Conservation (phyloP, 2,797 vertebrate genomes). For the Adelosebastes latens region DNA sequence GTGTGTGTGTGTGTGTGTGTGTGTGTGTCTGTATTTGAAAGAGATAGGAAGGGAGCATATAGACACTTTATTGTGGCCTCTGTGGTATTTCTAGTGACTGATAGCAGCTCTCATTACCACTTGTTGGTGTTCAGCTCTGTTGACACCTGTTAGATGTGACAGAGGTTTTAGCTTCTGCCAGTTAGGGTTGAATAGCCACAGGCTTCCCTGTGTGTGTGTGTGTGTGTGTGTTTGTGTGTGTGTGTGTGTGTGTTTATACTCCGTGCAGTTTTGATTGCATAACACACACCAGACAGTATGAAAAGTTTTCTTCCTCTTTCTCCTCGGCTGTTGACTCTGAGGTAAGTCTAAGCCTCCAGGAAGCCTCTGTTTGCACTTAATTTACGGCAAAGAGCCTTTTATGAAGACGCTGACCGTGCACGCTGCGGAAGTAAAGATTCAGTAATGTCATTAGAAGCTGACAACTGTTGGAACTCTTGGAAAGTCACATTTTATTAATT, state of each 20-base stretch:
- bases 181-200: constrained; percentile 4
- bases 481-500: not conserved
- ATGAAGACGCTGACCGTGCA: not conserved
- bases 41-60: not conserved
- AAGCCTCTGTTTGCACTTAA: constrained; percentile 42
- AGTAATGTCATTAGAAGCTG: not conserved
- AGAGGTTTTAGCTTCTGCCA: constrained; percentile 5
- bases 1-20: not conserved
- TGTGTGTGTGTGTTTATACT: constrained; percentile 1
- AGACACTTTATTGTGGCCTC: not conserved
- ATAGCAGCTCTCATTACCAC: constrained; percentile 31
- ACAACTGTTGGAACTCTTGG: not conserved
- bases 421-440: not conserved
- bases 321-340: constrained; percentile 14
- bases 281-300: constrained; percentile 7
- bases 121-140: constrained; percentile 30
- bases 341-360: constrained; percentile 6
- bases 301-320: constrained; percentile 29
- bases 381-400: constrained; percentile 19
- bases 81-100: constrained; percentile 12
- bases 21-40: not conserved
- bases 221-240: not conserved
- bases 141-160: constrained; percentile 39
- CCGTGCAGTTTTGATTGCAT: constrained; percentile 18
- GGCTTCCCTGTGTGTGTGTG: not conserved